These are phyloP conservation scores for Epirrita christyi DNA, from an alignment of 2,888 invertebrate genomes.

Conservation along the genomic window DNA sequence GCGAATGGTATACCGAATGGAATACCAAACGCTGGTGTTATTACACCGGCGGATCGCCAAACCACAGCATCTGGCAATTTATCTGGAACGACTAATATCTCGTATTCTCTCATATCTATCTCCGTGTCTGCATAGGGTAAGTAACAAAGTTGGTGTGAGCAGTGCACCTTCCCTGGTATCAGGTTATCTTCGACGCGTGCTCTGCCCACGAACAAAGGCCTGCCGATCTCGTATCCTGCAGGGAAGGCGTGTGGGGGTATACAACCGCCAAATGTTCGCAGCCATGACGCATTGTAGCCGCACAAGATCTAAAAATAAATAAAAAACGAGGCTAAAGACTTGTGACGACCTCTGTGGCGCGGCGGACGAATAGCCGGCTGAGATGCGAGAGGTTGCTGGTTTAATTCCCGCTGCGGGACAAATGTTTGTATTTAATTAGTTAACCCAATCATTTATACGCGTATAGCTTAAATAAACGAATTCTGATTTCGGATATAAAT, in stretches of 20 bases:
- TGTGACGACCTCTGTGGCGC: no score
- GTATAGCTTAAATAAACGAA: no score
- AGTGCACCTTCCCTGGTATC: conserved; percentile 87
- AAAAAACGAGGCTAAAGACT: no score
- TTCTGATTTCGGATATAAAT: no score
- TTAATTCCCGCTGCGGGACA: no score
- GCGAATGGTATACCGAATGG: background rate
- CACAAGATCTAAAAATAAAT: conserved; percentile 33
- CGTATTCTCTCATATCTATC: conserved; percentile 27
- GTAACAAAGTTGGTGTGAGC: conserved; percentile 87
- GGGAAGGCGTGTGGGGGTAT: conserved; percentile 87
- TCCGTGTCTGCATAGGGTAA: conserved; percentile 73
- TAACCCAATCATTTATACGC: no score
- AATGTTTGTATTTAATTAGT: no score
- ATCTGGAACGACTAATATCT: conserved; percentile 39
- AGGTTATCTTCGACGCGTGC: conserved; percentile 88
- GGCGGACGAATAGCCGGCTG: no score
- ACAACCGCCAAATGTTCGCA: conserved; percentile 77
- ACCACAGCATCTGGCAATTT: conserved; percentile 25
- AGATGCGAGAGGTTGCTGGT: no score
- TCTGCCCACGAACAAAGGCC: conserved; percentile 85
- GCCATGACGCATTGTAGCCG: conserved; percentile 60
- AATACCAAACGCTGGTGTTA: no score
- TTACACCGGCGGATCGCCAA: no score
- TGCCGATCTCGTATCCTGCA: conserved; percentile 74